Conservation (phyloP, 1,140 invertebrate genomes). For the Drosophila nigromelanica region DNA sequence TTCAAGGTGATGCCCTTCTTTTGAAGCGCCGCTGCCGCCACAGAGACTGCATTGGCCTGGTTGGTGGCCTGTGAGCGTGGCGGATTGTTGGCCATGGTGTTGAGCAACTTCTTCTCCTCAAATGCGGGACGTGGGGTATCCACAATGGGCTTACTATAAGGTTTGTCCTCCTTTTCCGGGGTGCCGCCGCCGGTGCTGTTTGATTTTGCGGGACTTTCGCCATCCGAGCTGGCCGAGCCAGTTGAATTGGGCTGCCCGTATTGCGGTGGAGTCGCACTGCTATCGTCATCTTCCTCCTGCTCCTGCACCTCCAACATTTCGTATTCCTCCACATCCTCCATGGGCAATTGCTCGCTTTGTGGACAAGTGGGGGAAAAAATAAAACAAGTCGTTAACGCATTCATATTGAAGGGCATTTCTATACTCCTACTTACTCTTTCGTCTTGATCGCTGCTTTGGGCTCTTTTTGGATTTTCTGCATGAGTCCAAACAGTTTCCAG, state of each 20-base stretch:
- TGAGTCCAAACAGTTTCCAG: slow-evolving; percentile 76
- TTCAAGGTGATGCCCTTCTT: slow-evolving; percentile 80
- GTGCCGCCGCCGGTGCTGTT: slow-evolving; percentile 56
- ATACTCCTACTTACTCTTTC: slow-evolving; percentile 66
- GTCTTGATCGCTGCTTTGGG: slow-evolving; percentile 48
- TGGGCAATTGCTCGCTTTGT: slow-evolving; percentile 50
- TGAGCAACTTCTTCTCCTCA: slow-evolving; percentile 76
- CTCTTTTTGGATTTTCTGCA: slow-evolving; percentile 79
- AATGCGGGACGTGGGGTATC: slow-evolving; percentile 68
- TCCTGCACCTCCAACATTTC: slow-evolving; percentile 81
- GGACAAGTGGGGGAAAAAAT: background rate
- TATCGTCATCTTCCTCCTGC: slow-evolving; percentile 70
- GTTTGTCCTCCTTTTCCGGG: slow-evolving; percentile 75
- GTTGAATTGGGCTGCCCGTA: slow-evolving; percentile 58
- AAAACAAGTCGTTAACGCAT: background rate
- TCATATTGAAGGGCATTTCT: background rate
- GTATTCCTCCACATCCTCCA: slow-evolving; percentile 78
- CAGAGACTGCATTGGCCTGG: slow-evolving; percentile 35
- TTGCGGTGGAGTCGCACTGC: slow-evolving; percentile 3
- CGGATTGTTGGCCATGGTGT: slow-evolving; percentile 67
- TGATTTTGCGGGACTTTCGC: slow-evolving; percentile 77
- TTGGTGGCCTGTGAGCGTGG: slow-evolving; percentile 26
- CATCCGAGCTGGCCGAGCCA: slow-evolving; percentile 68
- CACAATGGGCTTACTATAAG: slow-evolving; percentile 44
- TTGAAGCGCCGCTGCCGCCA: slow-evolving; percentile 72